Percentiles rank a stretch among this genome's conserved stretches.
phyloP scores from a whole-genome alignment of 1,140 invertebrate genomes.

The Sminthurides bifidus region DNA sequence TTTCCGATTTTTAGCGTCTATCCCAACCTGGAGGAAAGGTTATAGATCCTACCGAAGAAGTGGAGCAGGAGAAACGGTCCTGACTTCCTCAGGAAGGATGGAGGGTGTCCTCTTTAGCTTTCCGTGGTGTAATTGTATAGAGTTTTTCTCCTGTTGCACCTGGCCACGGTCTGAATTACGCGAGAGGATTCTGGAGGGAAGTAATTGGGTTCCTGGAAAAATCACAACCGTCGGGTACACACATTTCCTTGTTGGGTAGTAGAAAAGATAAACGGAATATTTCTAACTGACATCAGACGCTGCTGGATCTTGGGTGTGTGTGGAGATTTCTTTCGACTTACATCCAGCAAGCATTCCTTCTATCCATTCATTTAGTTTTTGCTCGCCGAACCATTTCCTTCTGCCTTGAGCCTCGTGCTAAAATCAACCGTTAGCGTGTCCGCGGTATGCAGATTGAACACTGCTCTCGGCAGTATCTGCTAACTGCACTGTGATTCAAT shows the following conservation, averaged over 20 bases:
- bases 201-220: slow-evolving; percentile 15
- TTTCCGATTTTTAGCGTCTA: no score
- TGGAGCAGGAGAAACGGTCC: no score
- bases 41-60: no score
- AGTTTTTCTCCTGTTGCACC: slow-evolving; percentile 11
- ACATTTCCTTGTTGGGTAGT: not conserved
- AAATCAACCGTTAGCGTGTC: no score
- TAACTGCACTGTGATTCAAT: no score
- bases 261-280: slow-evolving; percentile 4
- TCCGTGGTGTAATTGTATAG: slow-evolving; percentile 7
- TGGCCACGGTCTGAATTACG: slow-evolving; percentile 8
- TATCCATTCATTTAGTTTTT: slow-evolving; percentile 3
- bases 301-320: no score
- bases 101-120: slow-evolving; percentile 8
- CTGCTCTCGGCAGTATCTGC: not conserved
- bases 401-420: not conserved
- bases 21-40: no score
- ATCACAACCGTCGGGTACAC: slow-evolving; percentile 5
- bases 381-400: not conserved
- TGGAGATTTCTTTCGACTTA: no score
- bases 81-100: no score
- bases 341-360: slow-evolving; percentile 10
- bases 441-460: no score
- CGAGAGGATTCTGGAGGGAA: slow-evolving; percentile 5
- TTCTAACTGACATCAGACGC: slow-evolving; percentile 3